Evolutionary conservation across 2,797 vertebrate species (phyloP).

Genomic region (Gobionotothen gibberifrons): DNA sequence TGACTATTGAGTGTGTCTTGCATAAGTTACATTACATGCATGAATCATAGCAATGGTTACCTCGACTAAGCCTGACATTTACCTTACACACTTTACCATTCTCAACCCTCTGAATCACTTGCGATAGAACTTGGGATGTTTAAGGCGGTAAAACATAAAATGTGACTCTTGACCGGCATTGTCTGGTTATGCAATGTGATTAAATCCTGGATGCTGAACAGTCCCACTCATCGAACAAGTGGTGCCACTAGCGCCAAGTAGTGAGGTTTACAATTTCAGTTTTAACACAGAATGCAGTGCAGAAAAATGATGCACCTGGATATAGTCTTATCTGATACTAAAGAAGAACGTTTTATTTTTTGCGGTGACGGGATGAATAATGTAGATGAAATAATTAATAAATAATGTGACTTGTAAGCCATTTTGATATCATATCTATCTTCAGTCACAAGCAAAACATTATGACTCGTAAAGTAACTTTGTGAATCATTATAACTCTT

Average conservation of each 20-base stretch:
- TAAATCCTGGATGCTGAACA: neutral
- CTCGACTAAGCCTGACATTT: no score
- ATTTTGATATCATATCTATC: neutral
- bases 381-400: neutral
- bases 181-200: slow-evolving; percentile 4
- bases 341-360: neutral
- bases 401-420: neutral
- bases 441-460: slow-evolving; percentile 4
- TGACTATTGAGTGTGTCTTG: neutral
- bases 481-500: neutral
- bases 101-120: no score
- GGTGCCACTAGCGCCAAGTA: slow-evolving; percentile 20
- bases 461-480: neutral
- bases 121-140: no score
- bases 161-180: neutral
- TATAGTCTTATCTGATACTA: neutral
- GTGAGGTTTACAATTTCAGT: neutral
- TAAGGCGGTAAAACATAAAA: no score
- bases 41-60: neutral
- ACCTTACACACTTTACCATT: no score
- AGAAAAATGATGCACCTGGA: neutral
- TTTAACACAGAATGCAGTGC: neutral
- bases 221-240: slow-evolving; percentile 25
- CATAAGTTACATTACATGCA: neutral
- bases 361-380: neutral